Evolutionary conservation across 2,888 invertebrate genomes (phyloP).

Genomic region (Lysandra coridon): DNA sequence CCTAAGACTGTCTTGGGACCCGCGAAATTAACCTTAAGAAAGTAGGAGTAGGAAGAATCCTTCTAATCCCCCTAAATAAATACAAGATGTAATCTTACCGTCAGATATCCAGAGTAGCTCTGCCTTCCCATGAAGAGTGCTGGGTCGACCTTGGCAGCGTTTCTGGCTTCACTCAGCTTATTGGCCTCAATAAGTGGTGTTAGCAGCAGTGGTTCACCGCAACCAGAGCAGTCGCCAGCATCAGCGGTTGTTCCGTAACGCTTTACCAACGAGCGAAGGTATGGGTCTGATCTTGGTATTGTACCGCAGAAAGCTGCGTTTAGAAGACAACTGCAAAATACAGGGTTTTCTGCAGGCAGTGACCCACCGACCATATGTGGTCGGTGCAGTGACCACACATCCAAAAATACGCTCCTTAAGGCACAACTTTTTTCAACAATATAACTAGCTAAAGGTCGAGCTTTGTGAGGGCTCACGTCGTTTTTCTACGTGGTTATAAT

Average conservation of each 20-base stretch:
- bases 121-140: conserved; percentile 66
- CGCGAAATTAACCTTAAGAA: too few species aligned
- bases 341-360: too few species aligned
- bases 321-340: neutral
- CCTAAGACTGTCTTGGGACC: too few species aligned
- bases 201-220: conserved; percentile 78
- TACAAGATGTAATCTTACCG: conserved; percentile 49
- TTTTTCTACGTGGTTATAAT: too few species aligned
- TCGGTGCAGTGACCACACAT: too few species aligned
- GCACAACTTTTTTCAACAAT: too few species aligned
- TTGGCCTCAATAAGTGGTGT: conserved; percentile 78
- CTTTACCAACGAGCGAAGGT: neutral
- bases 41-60: too few species aligned
- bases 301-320: neutral
- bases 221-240: conserved; percentile 51
- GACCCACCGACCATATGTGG: too few species aligned
- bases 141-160: conserved; percentile 66
- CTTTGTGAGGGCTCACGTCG: too few species aligned
- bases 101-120: conserved; percentile 74
- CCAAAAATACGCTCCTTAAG: too few species aligned
- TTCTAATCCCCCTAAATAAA: too few species aligned
- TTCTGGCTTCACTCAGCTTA: conserved; percentile 71
- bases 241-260: neutral
- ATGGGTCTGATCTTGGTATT: neutral
- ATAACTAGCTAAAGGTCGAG: too few species aligned